A percentile compares a stretch with the other conserved stretches of the same genome.
phyloP scores from a whole-genome alignment of 2,113 vertebrate genomes.

The Pardalotus punctatus region DNA sequence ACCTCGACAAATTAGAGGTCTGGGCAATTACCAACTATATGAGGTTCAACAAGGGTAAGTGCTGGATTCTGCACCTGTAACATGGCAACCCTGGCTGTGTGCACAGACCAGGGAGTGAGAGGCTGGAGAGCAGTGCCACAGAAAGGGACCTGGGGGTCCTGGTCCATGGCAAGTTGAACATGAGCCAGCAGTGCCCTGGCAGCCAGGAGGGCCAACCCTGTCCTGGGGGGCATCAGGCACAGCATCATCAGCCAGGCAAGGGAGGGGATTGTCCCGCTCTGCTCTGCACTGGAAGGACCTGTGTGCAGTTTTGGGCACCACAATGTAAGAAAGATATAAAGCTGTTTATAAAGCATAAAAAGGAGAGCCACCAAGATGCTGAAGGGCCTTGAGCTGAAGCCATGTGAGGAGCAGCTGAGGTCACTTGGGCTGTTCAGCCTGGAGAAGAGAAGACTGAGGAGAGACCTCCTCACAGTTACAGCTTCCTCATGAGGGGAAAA shows the following conservation, averaged over 20 bases:
- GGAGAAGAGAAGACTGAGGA: neutral
- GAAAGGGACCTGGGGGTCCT: neutral
- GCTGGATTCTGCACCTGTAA: neutral
- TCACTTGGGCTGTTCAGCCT: neutral
- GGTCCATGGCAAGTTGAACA: neutral
- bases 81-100: neutral
- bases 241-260: neutral
- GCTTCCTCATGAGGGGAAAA: neutral
- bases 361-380: neutral
- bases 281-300: rapidly evolving
- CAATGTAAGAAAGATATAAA: neutral
- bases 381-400: neutral
- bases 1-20: rapidly evolving
- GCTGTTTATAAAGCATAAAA: neutral
- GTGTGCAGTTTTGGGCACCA: neutral
- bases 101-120: neutral
- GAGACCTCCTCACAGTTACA: neutral
- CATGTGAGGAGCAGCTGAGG: rapidly evolving
- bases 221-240: neutral
- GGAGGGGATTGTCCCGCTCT: neutral
- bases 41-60: neutral
- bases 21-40: neutral
- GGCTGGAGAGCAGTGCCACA: rapidly evolving
- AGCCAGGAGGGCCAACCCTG: neutral
- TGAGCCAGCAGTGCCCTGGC: neutral